A percentile compares a stretch with the other conserved stretches of the same genome.
Conservation (phyloP, 2,113 vertebrate genomes). For the Circaetus cinerascens region DNA sequence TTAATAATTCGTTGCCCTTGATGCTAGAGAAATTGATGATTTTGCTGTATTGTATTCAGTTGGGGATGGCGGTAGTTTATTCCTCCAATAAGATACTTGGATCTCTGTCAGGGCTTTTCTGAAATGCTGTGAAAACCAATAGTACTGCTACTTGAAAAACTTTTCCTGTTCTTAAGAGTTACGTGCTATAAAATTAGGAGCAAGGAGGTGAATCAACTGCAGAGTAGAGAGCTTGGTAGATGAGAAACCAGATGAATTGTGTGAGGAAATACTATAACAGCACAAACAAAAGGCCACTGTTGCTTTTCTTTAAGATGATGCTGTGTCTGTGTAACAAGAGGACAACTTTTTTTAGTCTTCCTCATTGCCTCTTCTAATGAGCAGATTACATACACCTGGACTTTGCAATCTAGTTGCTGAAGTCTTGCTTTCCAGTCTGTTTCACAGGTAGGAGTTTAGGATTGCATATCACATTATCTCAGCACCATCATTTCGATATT, state of each 20-base stretch:
- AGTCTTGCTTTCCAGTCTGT: background rate
- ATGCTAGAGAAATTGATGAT: background rate
- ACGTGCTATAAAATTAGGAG: background rate
- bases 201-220: background rate
- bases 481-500: background rate
- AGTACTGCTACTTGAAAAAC: background rate
- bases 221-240: background rate
- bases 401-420: background rate
- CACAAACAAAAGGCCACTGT: background rate
- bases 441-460: background rate
- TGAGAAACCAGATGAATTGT: background rate
- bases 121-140: background rate
- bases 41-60: background rate
- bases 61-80: background rate
- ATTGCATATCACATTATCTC: rapidly evolving
- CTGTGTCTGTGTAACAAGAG: background rate
- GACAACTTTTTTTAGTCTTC: background rate
- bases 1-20: background rate
- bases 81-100: background rate
- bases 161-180: background rate
- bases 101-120: background rate
- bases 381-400: background rate
- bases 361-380: background rate
- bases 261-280: background rate
- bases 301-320: background rate